These are phyloP conservation scores for Pangasius krempfi DNA, from an alignment of 2,797 vertebrate genomes.

Conservation along the genomic window DNA sequence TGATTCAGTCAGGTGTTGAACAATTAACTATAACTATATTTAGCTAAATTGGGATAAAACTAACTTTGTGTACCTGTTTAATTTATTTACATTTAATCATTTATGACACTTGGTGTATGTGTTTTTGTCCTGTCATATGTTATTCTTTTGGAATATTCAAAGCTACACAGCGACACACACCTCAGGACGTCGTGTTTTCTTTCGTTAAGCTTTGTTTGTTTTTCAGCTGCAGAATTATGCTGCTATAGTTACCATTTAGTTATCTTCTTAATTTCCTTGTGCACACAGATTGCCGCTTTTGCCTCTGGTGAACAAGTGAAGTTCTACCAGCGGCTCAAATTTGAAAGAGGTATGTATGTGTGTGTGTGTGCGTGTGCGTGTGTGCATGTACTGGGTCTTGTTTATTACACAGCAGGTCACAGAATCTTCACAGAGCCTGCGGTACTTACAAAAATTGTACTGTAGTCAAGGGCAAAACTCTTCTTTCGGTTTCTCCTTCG, in stretches of 20 bases:
- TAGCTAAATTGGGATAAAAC: not conserved
- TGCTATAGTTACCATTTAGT: slow-evolving; percentile 34
- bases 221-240: not conserved
- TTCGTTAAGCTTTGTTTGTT: not conserved
- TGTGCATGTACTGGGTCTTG: not conserved
- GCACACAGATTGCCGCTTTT: slow-evolving; percentile 85
- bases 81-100: not conserved
- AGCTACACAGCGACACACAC: not conserved
- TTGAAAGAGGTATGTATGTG: slow-evolving; percentile 86
- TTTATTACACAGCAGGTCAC: slow-evolving; percentile 10
- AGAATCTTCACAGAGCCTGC: slow-evolving; percentile 6
- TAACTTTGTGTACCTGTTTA: not conserved
- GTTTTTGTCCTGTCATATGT: not conserved
- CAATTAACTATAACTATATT: not conserved
- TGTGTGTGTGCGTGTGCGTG: slow-evolving; percentile 55
- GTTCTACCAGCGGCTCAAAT: slow-evolving; percentile 87
- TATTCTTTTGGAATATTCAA: not conserved
- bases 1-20: not conserved
- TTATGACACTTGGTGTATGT: not conserved
- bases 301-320: slow-evolving; percentile 83
- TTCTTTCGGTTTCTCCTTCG: not conserved
- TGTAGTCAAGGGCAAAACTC: slow-evolving; percentile 8
- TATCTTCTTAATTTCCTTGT: slow-evolving; percentile 61
- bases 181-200: not conserved
- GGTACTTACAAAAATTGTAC: not conserved